Evolutionary conservation across 2,797 vertebrate genomes (phyloP).

Genomic region (Coregonus suidteri): DNA sequence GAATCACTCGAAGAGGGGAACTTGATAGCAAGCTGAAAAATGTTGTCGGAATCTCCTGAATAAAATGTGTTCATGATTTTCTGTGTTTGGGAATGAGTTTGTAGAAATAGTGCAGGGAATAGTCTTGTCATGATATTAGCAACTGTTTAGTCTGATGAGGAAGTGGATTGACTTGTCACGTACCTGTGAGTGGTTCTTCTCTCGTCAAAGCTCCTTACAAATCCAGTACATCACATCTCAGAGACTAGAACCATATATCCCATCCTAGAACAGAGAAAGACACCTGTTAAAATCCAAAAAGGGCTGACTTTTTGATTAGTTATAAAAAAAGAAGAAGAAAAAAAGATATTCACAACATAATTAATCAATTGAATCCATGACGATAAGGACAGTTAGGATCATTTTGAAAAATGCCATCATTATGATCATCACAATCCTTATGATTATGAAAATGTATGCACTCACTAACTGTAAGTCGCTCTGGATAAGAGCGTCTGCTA

Average conservation of each 20-base stretch:
- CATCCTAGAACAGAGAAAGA: slow-evolving; percentile 45
- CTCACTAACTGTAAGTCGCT: too few species aligned
- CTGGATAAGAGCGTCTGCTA: too few species aligned
- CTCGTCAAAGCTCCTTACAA: slow-evolving; percentile 44
- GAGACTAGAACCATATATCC: slow-evolving; percentile 50
- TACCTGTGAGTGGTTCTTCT: slow-evolving; percentile 35
- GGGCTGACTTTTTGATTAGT: neutral
- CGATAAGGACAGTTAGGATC: neutral
- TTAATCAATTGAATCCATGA: neutral
- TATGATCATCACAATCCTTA: neutral
- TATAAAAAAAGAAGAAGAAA: neutral
- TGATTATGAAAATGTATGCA: too few species aligned
- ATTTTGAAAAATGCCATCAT: neutral
- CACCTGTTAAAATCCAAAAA: slow-evolving; percentile 35
- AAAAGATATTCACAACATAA: neutral
- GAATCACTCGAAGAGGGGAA: neutral
- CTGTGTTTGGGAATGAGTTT: neutral
- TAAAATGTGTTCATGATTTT: neutral
- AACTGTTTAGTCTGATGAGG: neutral
- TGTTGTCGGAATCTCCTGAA: neutral
- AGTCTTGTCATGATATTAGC: neutral
- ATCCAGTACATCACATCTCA: slow-evolving; percentile 66
- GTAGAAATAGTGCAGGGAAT: neutral
- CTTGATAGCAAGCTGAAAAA: neutral
- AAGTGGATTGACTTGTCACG: neutral